Evolutionary conservation across 2,888 invertebrate species (phyloP).

Genomic region (Pasiphila rectangulata): DNA sequence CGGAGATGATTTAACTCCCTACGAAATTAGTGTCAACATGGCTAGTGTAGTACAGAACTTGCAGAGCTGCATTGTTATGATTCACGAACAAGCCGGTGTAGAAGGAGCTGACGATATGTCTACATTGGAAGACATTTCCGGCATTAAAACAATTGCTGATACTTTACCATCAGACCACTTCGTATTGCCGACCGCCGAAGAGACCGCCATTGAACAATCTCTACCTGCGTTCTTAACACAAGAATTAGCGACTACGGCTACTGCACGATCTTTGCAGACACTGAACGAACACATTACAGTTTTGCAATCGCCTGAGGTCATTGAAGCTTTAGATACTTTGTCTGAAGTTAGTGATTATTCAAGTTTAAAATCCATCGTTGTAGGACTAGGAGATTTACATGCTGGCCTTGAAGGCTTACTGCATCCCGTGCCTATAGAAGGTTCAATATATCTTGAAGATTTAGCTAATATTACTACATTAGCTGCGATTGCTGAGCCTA

Average conservation of each 20-base stretch:
- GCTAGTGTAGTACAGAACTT: conserved; percentile 64
- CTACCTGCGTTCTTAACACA: conserved; percentile 35
- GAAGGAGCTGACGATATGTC: conserved; percentile 78
- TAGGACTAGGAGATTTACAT: conserved; percentile 54
- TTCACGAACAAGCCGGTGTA: conserved; percentile 69
- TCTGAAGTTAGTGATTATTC: conserved; percentile 63
- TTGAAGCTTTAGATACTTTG: conserved; percentile 59
- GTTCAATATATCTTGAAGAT: conserved; percentile 46
- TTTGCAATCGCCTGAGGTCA: conserved; percentile 57
- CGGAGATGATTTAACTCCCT: conserved; percentile 49
- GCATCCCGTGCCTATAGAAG: conserved; percentile 62
- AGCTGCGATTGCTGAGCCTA: conserved; percentile 59
- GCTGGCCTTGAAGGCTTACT: conserved; percentile 58
- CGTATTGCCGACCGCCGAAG: conserved; percentile 51
- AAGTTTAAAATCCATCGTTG: conserved; percentile 55
- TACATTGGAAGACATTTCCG: conserved; percentile 80
- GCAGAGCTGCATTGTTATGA: conserved; percentile 68
- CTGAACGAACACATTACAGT: conserved; percentile 59
- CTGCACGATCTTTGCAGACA: conserved; percentile 60
- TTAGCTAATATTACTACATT: conserved; percentile 50
- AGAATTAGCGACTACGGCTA: conserved; percentile 40
- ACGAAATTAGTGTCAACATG: conserved; percentile 52
- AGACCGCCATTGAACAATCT: conserved; percentile 44
- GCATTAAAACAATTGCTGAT: conserved; percentile 78
- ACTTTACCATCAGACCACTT: conserved; percentile 61